Percentiles rank a stretch among this genome's conserved stretches.
Conservation (phyloP, 1,140 invertebrate species). For the Monochamus saltuarius region DNA sequence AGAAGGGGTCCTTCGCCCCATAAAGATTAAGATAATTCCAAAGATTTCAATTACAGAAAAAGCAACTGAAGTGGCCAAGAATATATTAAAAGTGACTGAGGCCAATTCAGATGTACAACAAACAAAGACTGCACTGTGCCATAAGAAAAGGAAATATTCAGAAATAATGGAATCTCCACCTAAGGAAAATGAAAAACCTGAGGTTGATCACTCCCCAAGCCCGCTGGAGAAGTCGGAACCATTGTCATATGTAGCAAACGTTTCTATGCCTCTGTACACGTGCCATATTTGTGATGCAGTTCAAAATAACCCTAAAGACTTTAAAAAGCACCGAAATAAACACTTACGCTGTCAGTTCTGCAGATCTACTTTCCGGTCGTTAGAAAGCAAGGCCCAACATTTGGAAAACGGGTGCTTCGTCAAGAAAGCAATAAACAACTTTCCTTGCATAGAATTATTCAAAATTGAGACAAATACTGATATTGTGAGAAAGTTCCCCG, state of each 20-base stretch:
- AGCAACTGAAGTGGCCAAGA: too few relatives aligned
- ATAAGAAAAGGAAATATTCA: background rate
- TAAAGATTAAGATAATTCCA: too few relatives aligned
- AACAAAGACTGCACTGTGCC: background rate
- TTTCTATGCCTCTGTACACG: background rate
- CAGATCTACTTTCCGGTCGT: conserved; percentile 20
- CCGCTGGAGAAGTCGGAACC: too few relatives aligned
- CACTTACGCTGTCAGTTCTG: conserved; percentile 37
- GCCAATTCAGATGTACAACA: background rate
- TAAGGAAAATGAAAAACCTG: too few relatives aligned
- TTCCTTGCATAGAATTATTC: conserved; percentile 15
- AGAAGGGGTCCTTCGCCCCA: too few relatives aligned
- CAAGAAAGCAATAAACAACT: conserved; percentile 24
- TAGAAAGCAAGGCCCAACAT: conserved; percentile 24
- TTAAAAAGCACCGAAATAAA: conserved; percentile 26
- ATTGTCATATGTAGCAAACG: too few relatives aligned
- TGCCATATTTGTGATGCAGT: conserved; percentile 21
- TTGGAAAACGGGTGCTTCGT: conserved; percentile 20
- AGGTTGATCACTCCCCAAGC: too few relatives aligned
- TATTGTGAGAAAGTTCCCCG: conserved; percentile 26
- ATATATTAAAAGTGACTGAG: too few relatives aligned
- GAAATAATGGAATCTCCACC: background rate
- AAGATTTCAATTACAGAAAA: too few relatives aligned
- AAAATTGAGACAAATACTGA: conserved; percentile 20
- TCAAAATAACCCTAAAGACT: conserved; percentile 17